A percentile compares a stretch with the other conserved stretches of the same genome.
These are phyloP conservation scores for Cynopterus sphinx DNA, from an alignment of 2,797 vertebrate genomes.

Conservation along the genomic window DNA sequence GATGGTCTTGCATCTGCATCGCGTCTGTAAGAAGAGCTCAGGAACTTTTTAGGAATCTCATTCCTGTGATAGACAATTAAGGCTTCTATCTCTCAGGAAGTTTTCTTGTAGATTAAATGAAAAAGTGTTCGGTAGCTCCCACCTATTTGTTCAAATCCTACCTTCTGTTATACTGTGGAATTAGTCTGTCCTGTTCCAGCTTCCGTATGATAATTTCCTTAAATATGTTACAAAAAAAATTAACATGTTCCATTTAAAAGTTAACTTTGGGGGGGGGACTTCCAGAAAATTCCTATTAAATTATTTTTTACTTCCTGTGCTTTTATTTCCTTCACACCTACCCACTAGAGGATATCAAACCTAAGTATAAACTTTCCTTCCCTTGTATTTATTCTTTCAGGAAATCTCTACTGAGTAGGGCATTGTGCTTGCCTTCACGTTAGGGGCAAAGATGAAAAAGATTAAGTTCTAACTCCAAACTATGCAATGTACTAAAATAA, in stretches of 20 bases:
- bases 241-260: slow-evolving; percentile 12
- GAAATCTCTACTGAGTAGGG: not conserved
- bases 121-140: slow-evolving; percentile 43
- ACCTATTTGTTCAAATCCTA: slow-evolving; percentile 6
- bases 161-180: slow-evolving; percentile 42
- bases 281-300: not conserved
- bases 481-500: not conserved
- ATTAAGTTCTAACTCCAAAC: not conserved
- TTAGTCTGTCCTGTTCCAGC: slow-evolving; percentile 29
- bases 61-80: slow-evolving; percentile 47
- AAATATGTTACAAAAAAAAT: slow-evolving; percentile 19
- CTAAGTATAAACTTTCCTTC: not conserved
- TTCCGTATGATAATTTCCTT: not conserved
- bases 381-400: slow-evolving; percentile 27
- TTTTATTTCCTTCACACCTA: slow-evolving; percentile 12
- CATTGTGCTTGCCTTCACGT: not conserved
- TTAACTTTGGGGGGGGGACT: not conserved
- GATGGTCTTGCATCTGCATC: slow-evolving; percentile 50
- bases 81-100: slow-evolving; percentile 32
- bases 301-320: not conserved
- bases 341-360: not conserved
- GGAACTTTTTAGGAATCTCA: slow-evolving; percentile 65
- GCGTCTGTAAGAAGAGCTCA: not conserved
- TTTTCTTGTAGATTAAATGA: slow-evolving; percentile 31
- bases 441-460: not conserved